Evolutionary conservation across 1,140 invertebrate genomes (phyloP).

Genomic region (Drosophila sp.): DNA sequence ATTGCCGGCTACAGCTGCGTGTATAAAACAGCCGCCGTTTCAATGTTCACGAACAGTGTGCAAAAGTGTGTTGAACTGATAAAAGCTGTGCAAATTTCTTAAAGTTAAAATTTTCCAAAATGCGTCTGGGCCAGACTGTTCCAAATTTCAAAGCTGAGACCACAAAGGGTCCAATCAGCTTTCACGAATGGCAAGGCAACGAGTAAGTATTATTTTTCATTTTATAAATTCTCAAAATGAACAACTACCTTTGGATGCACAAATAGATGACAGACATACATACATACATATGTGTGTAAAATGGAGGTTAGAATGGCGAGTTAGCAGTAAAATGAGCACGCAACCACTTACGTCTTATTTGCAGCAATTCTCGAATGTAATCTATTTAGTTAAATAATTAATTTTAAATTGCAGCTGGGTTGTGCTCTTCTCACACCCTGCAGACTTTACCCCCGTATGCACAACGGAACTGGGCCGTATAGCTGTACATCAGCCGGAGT

Average conservation of each 20-base stretch:
- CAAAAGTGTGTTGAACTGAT: constrained; percentile 13
- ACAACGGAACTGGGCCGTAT: constrained; percentile 95
- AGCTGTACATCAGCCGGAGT: constrained; percentile 90
- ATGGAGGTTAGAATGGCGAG: background rate
- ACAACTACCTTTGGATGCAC: too few relatives aligned
- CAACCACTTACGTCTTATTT: background rate
- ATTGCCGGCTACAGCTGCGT: background rate
- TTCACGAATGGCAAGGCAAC: constrained; percentile 91
- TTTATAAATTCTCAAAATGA: background rate
- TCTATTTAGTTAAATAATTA: background rate
- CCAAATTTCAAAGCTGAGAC: constrained; percentile 91
- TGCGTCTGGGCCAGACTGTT: constrained; percentile 90
- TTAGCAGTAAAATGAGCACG: background rate
- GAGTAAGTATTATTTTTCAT: constrained; percentile 87
- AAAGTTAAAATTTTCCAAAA: constrained; percentile 60
- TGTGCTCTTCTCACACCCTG: constrained; percentile 96
- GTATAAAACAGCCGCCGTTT: constrained; percentile 53
- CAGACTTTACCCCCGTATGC: constrained; percentile 97
- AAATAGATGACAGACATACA: too few relatives aligned
- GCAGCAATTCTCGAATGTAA: background rate
- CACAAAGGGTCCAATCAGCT: constrained; percentile 90
- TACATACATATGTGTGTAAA: background rate
- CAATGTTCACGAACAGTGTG: constrained; percentile 42
- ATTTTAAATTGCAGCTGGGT: constrained; percentile 88
- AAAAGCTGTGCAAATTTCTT: background rate